These are phyloP conservation scores for Eubasilissa splendida DNA, from an alignment of 2,888 invertebrate species.

Conservation along the genomic window DNA sequence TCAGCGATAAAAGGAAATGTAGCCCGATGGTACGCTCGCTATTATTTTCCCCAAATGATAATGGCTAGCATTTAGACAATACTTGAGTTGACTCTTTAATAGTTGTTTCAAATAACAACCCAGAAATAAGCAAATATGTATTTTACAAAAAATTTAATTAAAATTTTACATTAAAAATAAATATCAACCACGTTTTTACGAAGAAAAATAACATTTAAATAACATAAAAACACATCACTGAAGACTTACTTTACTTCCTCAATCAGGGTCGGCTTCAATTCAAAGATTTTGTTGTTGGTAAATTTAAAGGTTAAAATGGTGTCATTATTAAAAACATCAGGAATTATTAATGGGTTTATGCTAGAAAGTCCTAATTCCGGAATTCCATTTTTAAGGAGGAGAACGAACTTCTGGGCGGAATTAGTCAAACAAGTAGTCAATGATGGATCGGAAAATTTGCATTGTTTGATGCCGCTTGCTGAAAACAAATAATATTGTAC, in stretches of 20 bases:
- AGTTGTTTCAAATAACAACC: too few relatives aligned
- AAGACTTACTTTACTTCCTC: conserved; percentile 36
- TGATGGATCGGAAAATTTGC: conserved; percentile 67
- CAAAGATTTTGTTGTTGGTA: not conserved
- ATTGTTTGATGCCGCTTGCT: conserved; percentile 63
- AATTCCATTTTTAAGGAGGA: conserved; percentile 56
- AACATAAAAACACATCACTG: too few relatives aligned
- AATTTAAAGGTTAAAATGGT: conserved; percentile 29
- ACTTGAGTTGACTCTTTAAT: too few relatives aligned
- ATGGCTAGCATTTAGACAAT: too few relatives aligned
- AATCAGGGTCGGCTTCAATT: not conserved
- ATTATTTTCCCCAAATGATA: too few relatives aligned
- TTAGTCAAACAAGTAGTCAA: conserved; percentile 67
- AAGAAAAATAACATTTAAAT: too few relatives aligned
- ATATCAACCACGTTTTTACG: too few relatives aligned
- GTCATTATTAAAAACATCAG: not conserved
- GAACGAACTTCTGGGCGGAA: conserved; percentile 63
- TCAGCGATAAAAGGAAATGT: too few relatives aligned
- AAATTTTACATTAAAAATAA: too few relatives aligned
- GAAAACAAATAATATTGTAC: conserved; percentile 5
- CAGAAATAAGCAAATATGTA: too few relatives aligned
- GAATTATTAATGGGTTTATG: conserved; percentile 19
- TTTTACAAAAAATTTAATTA: too few relatives aligned
- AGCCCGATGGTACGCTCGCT: too few relatives aligned
- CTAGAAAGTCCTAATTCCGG: conserved; percentile 28